Evolutionary conservation across 2,113 vertebrate genomes (phyloP).

Genomic region (Glareola pratincola): DNA sequence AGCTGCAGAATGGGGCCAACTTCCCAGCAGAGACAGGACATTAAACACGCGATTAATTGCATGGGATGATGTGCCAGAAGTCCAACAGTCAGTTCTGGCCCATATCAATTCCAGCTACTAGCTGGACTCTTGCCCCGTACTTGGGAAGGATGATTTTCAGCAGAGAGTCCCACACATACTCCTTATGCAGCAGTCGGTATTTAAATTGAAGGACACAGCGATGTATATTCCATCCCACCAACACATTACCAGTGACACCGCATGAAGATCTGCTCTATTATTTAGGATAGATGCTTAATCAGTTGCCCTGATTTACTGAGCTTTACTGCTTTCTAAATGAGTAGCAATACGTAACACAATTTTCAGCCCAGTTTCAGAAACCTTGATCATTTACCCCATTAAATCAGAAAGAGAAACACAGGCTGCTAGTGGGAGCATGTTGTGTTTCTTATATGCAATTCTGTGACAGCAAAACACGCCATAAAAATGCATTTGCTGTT

Average conservation of each 20-base stretch:
- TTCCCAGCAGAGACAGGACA: background rate
- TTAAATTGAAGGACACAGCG: background rate
- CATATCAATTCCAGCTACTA: background rate
- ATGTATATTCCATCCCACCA: background rate
- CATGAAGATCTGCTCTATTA: background rate
- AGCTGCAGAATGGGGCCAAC: background rate
- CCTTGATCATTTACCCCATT: slow-evolving; percentile 18
- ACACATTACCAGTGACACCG: background rate
- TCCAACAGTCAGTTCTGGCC: background rate
- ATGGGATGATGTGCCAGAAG: background rate
- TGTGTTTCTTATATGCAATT: slow-evolving; percentile 1
- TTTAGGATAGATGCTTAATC: slow-evolving; percentile 30
- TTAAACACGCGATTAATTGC: background rate
- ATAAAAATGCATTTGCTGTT: slow-evolving; percentile 19
- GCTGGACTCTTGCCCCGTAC: background rate
- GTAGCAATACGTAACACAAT: background rate
- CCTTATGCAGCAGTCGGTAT: accelerated
- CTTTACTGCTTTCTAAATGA: slow-evolving; percentile 10
- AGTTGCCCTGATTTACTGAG: slow-evolving; percentile 7
- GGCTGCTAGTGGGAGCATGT: background rate
- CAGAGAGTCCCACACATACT: accelerated
- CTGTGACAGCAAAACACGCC: slow-evolving; percentile 35
- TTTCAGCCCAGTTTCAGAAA: background rate
- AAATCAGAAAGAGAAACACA: background rate
- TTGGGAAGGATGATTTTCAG: background rate